phyloP scores from a whole-genome alignment of 2,888 invertebrate genomes.

The Gymnoscelis rufifasciata region DNA sequence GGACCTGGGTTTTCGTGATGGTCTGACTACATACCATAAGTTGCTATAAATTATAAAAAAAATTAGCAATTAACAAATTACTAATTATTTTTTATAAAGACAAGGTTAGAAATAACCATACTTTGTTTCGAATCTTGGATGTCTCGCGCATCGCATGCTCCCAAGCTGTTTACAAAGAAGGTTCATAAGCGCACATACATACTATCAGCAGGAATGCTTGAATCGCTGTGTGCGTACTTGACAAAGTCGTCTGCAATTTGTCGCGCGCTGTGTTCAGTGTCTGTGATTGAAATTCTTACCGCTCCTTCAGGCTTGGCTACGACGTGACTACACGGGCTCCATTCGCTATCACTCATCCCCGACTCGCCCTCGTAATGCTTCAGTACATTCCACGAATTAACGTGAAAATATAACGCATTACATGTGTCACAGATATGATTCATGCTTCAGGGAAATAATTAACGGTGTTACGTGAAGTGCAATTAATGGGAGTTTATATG shows the following conservation, averaged over 20 bases:
- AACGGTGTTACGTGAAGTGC: background rate
- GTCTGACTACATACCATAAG: no score
- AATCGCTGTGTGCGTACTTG: conserved; percentile 31
- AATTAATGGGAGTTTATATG: no score
- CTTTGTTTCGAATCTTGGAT: conserved; percentile 11
- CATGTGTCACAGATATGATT: conserved; percentile 4
- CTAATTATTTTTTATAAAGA: no score
- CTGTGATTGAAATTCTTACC: conserved; percentile 57
- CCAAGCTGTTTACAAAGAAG: conserved; percentile 17
- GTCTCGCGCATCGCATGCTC: conserved; percentile 7
- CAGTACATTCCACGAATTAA: conserved; percentile 20
- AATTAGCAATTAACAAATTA: no score
- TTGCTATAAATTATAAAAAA: no score
- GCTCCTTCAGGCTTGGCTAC: conserved; percentile 39
- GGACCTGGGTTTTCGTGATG: no score
- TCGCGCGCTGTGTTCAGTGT: conserved; percentile 41
- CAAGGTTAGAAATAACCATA: background rate
- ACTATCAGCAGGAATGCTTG: conserved; percentile 23
- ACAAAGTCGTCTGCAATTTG: conserved; percentile 56
- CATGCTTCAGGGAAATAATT: background rate
- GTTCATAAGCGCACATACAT: conserved; percentile 19
- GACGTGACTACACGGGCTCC: conserved; percentile 36
- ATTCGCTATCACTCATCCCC: conserved; percentile 24
- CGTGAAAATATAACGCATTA: conserved; percentile 19
- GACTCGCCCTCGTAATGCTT: conserved; percentile 10